Percentiles rank a stretch among this genome's conserved stretches.
These are phyloP conservation scores for Altica lythri DNA, from an alignment of 2,888 invertebrate genomes.

Conservation along the genomic window DNA sequence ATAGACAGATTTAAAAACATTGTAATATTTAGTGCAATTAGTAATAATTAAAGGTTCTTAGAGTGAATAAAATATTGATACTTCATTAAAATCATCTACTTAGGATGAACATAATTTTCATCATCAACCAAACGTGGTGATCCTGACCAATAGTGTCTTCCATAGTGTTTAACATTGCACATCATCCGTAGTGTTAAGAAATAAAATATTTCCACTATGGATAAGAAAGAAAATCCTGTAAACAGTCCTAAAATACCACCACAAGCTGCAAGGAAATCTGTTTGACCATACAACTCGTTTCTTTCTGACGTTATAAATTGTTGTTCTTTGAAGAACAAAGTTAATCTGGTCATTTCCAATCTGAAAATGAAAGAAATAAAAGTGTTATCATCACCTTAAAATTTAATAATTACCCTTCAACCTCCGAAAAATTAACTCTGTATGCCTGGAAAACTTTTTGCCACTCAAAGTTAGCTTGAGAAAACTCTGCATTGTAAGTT, in stretches of 20 bases:
- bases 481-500: conserved; percentile 73
- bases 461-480: conserved; percentile 72
- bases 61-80: too few species aligned
- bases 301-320: conserved; percentile 62
- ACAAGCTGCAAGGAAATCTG: conserved; percentile 64
- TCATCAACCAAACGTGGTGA: conserved; percentile 46
- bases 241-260: conserved; percentile 66
- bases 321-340: conserved; percentile 74
- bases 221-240: conserved; percentile 69
- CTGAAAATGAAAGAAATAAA: too few species aligned
- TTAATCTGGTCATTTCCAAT: conserved; percentile 64
- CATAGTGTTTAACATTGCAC: conserved; percentile 59
- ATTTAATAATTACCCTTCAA: conserved; percentile 49
- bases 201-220: conserved; percentile 66
- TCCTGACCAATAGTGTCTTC: conserved; percentile 54
- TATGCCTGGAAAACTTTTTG: conserved; percentile 63
- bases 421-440: conserved; percentile 53
- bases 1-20: too few species aligned
- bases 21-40: too few species aligned
- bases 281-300: conserved; percentile 62
- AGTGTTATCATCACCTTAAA: neutral
- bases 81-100: too few species aligned
- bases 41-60: too few species aligned
- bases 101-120: conserved; percentile 45
- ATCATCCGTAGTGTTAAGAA: conserved; percentile 61